Conservation (phyloP, 1,140 invertebrate species). For the Drosophila pachea region DNA sequence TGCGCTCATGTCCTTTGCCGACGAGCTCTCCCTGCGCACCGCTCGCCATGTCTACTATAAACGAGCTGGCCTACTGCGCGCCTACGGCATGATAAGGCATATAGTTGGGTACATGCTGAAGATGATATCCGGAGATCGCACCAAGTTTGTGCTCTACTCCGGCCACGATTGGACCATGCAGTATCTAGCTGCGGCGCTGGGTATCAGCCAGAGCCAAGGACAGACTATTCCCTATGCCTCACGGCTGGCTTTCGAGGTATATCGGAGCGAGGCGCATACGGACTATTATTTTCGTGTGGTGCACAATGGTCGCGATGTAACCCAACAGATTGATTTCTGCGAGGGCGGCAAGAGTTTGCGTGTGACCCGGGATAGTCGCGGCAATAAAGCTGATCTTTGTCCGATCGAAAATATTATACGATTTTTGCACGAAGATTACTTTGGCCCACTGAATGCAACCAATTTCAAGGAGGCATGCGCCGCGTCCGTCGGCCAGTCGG, state of each 20-base stretch:
- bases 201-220: conserved; percentile 80
- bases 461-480: conserved; percentile 91
- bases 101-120: conserved; percentile 88
- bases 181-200: conserved; percentile 88
- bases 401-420: conserved; percentile 91
- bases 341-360: conserved; percentile 81
- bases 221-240: conserved; percentile 87
- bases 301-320: conserved; percentile 92
- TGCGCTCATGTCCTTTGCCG: conserved; percentile 86
- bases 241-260: conserved; percentile 91
- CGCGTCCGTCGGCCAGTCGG: conserved; percentile 49
- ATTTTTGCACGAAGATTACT: conserved; percentile 92
- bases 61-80: conserved; percentile 84
- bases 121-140: conserved; percentile 87
- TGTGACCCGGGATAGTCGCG: conserved; percentile 78
- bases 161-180: conserved; percentile 94
- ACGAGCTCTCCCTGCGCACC: conserved; percentile 86
- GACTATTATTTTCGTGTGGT: conserved; percentile 88
- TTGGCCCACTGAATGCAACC: conserved; percentile 87
- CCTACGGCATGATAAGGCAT: conserved; percentile 88
- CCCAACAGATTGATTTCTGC: conserved; percentile 90
- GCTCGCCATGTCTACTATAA: conserved; percentile 83
- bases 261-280: conserved; percentile 81
- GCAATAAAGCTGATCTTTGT: conserved; percentile 84
- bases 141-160: conserved; percentile 91